Conservation (phyloP, 1,140 invertebrate genomes). For the Euschistus heros region DNA sequence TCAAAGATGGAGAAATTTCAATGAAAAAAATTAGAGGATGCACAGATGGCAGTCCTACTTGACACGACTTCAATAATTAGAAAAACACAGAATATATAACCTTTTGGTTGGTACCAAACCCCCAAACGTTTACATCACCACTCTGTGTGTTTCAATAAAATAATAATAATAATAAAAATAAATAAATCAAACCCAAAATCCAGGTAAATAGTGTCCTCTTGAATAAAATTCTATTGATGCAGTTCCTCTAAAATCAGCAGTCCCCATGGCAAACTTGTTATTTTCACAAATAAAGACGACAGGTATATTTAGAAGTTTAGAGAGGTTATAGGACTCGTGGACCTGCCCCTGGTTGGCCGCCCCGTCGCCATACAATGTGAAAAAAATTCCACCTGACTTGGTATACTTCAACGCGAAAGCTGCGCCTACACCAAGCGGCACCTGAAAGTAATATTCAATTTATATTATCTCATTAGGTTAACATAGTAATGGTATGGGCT, state of each 20-base stretch:
- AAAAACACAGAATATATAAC: too few species aligned
- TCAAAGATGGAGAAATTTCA: too few species aligned
- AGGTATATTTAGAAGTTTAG: conserved; percentile 62
- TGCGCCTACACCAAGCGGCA: conserved; percentile 52
- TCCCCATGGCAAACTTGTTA: conserved; percentile 74
- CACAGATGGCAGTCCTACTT: too few species aligned
- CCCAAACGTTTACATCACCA: too few species aligned
- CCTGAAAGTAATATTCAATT: conserved; percentile 12
- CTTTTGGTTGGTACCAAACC: too few species aligned
- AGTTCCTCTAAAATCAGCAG: conserved; percentile 49
- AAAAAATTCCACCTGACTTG: conserved; percentile 41
- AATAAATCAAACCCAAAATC: conserved; percentile 31
- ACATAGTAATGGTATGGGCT: too few species aligned
- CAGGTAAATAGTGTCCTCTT: conserved; percentile 62
- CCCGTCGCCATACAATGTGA: conserved; percentile 60
- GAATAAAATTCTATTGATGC: conserved; percentile 59
- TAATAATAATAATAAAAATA: too few species aligned
- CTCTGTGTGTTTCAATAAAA: too few species aligned
- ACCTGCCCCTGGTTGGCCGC: conserved; percentile 55
- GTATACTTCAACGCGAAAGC: conserved; percentile 57
- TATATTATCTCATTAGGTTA: too few species aligned
- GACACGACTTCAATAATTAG: too few species aligned
- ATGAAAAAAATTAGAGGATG: too few species aligned
- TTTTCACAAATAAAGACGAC: conserved; percentile 69
- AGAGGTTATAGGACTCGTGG: conserved; percentile 53